Base-by-base conservation (phyloP, 2,888 invertebrate genomes). In the Tetranychus truncatus region DNA sequence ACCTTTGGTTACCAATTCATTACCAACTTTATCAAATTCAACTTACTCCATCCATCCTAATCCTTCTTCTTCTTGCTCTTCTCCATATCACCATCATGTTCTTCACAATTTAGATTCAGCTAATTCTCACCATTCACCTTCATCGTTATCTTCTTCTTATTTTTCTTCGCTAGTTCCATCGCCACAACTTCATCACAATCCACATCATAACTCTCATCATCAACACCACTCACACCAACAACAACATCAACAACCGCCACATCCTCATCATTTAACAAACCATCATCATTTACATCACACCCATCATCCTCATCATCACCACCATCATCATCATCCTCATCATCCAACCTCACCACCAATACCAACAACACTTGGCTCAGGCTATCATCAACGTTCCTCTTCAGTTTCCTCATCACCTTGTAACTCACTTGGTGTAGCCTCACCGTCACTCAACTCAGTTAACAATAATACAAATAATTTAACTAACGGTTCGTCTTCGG, bases 181-280 rank as follows among this genome's bases (percentile, higher is more conserved):
- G 15, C 55, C 89, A 89, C 80, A 85, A 86, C 80, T 84, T 85
- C 77, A 85, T 86, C 34, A 84, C 76, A 69, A 76, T 77, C 73
- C 69, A 75, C 75, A 76, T 76, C 66, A 72, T 74, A 34, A 74
- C 66, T 72, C 76, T 73, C 46, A 73, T 75, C 74, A 74, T 15
- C 55, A 55, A 55, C 55, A 55, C 9, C 55, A 55, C 3, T 15
- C 9, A 55, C 55, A 55, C 15, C 55, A 55, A 55, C 55, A 15
- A 55, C 15, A 9, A 15, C 55, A 55, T 15, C 55, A 55, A 15
- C 55, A 55, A 55, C 55, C 9, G 6, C 55, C 9, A 55, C 55
- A 55, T 55, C 55, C 15, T 55, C 55, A 55, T 15, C 55, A 55
- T 15, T 55, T 15, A 55, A 55, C 55, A 55, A 9, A 55, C 7